Conservation (phyloP, 1,140 invertebrate species). For the Magallana gigas region DNA sequence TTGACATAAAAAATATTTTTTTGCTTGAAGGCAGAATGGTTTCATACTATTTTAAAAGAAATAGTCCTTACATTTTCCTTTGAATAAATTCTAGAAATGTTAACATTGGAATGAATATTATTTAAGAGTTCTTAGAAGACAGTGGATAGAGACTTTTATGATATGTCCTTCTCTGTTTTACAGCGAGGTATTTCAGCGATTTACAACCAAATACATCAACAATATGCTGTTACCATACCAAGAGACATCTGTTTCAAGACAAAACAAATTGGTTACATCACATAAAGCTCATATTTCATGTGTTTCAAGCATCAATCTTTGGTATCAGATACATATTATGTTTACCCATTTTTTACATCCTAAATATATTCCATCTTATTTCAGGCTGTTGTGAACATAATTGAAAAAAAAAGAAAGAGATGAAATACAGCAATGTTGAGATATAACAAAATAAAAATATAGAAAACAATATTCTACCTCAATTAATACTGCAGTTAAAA, state of each 20-base stretch:
- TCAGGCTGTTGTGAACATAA: neutral
- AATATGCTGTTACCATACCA: too few species aligned
- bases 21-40: too few species aligned
- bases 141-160: neutral
- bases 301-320: neutral
- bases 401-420: neutral
- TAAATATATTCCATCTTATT: neutral
- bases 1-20: too few species aligned
- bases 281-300: too few species aligned
- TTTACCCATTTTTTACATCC: too few species aligned
- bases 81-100: neutral
- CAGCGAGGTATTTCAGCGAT: neutral
- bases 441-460: neutral
- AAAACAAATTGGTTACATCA: too few species aligned
- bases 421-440: neutral
- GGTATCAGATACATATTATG: neutral
- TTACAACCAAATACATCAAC: neutral
- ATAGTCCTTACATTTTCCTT: neutral
- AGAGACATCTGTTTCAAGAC: too few species aligned
- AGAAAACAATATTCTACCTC: neutral
- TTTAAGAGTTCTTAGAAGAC: too few species aligned
- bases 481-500: slow-evolving; percentile 12
- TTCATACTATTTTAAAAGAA: too few species aligned
- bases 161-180: neutral
- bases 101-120: too few species aligned